Conservation (phyloP, 1,140 invertebrate species). For the Catajapyx aquilonaris region DNA sequence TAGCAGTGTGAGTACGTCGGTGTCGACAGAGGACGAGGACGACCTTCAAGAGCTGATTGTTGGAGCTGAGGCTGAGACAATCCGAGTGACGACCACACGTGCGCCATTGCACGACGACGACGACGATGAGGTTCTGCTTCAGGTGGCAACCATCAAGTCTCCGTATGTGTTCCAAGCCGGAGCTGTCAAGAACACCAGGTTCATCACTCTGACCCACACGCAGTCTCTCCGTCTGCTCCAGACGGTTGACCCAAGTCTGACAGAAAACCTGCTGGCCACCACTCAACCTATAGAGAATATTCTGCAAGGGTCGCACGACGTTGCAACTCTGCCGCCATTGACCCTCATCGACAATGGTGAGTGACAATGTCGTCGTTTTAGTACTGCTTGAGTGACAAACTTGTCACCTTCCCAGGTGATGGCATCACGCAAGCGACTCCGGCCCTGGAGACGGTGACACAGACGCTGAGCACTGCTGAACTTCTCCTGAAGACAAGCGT, state of each 20-base stretch:
- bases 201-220: conserved; percentile 61
- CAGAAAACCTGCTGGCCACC: conserved; percentile 66
- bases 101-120: conserved; percentile 61
- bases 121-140: no score
- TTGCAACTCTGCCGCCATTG: conserved; percentile 59
- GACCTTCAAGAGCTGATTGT: no score
- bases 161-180: conserved; percentile 73
- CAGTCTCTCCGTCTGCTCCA: conserved; percentile 8
- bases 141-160: conserved; percentile 72
- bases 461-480: conserved; percentile 74
- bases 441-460: conserved; percentile 64
- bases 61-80: no score
- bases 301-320: conserved; percentile 16
- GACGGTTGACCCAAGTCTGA: conserved; percentile 30
- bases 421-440: no score
- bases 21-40: no score
- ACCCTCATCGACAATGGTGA: conserved; percentile 44
- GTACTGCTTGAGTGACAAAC: no score
- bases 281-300: conserved; percentile 28
- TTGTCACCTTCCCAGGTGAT: no score
- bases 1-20: no score
- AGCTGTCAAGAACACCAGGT: conserved; percentile 63
- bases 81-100: conserved; percentile 59
- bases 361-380: no score
- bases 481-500: conserved; percentile 68